phyloP scores from a whole-genome alignment of 2,113 vertebrate genomes.

The Ramphastos sulfuratus region DNA sequence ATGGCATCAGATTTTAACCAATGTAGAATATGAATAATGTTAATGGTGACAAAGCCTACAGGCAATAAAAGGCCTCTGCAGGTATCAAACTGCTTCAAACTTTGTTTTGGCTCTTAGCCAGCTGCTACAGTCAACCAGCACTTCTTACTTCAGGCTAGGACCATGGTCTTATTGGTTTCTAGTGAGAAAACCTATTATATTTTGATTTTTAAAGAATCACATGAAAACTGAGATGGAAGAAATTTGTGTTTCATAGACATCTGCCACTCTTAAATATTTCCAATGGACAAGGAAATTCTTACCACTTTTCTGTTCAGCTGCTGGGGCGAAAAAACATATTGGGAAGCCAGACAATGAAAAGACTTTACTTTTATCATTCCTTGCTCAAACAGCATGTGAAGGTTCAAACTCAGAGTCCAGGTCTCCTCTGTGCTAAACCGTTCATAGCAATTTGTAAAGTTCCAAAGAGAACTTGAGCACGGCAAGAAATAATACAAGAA shows the following conservation, averaged over 20 bases:
- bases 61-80: slow-evolving; percentile 48
- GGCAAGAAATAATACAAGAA: not conserved
- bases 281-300: not conserved
- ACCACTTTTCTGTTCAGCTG: not conserved
- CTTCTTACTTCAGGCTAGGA: not conserved
- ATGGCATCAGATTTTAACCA: not conserved
- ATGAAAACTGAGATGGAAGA: not conserved
- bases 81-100: slow-evolving; percentile 44
- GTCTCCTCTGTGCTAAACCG: not conserved
- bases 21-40: not conserved
- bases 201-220: not conserved
- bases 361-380: not conserved
- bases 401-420: not conserved
- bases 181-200: not conserved
- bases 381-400: not conserved
- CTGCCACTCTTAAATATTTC: not conserved
- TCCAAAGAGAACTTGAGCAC: not conserved
- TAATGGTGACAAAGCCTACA: slow-evolving; percentile 34
- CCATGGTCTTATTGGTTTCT: not conserved
- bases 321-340: not conserved
- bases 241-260: not conserved
- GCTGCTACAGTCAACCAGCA: not conserved
- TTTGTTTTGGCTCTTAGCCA: slow-evolving; percentile 43
- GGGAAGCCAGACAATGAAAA: not conserved
- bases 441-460: not conserved